Base-by-base conservation (phyloP, 2,888 invertebrate genomes). In the Drosophila vallismaia region DNA sequence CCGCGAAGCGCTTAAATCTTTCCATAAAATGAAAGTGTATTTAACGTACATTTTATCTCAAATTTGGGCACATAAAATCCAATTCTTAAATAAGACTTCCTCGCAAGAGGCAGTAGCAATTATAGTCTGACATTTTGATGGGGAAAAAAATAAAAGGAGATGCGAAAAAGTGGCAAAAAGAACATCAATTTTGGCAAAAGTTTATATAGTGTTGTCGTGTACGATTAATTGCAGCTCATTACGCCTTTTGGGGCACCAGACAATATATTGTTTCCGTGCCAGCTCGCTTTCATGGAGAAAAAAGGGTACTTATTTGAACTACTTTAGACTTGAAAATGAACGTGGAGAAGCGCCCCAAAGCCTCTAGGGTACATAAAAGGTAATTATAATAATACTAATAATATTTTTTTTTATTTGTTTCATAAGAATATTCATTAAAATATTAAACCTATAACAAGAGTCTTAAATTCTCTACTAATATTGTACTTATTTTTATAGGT, bases 171-270 rank as follows among this genome's bases (percentile, higher is more conserved):
- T 28, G 28, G 5, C 28, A 26, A 49, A 60, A 51, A 59, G 51
- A 55, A 53, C 74, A 85, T 83, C 81, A 81, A 85, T 83, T 81
- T 85, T 73, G 82, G 82, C 76, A 83, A 83, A 82, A 82, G 87
- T 85, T 85, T 88, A 86, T 89, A 89, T 88, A 83, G 89, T 89
- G 84, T 84, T 88, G 86, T 84, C 89, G 86, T 90, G 89, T 88
- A 90, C 90, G 89, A 91, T 91, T 91, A 91, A 91, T 91, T 91
- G 91, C 89, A 89, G 89, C 91, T 90, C 91, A 91, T 91, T 91
- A 89, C 90, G 90, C 90, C 28, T 6, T 28, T 28, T 28, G 28
- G 28, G 28, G 28, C 28, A 6, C 5, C 28, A 28, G 28, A 28
- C 28, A 28, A 28, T 28, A 28, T 6, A 28, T 28, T 28, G 28